Percentiles rank a stretch among this genome's conserved stretches.
Conservation (phyloP, 2,797 vertebrate genomes). For the Oophaga sylvatica region DNA sequence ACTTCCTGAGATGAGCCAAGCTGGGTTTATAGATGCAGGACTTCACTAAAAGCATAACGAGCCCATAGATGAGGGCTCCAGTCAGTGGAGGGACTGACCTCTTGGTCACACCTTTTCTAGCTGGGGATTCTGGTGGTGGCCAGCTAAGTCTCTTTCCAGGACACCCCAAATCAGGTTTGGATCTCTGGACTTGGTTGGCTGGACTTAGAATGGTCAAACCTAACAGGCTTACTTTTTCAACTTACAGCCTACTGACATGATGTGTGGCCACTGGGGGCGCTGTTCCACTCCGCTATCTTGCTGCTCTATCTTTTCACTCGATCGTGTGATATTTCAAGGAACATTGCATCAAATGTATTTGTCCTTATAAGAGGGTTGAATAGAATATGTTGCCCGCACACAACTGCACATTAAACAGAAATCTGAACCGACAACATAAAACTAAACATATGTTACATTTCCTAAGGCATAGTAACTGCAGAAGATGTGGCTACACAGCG, state of each 20-base stretch:
- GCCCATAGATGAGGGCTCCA: no score
- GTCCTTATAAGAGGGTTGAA: neutral
- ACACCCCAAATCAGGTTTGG: no score
- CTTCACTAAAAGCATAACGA: no score
- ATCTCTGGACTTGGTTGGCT: no score
- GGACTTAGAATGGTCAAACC: no score
- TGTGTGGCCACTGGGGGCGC: constrained; percentile 17
- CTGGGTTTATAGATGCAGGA: no score
- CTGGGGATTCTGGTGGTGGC: no score
- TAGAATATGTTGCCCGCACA: constrained; percentile 3
- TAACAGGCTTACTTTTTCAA: neutral
- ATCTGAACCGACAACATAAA: constrained; percentile 12
- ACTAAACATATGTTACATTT: constrained; percentile 12
- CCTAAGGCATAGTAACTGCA: neutral
- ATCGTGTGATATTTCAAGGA: neutral
- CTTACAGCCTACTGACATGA: neutral
- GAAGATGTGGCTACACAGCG: neutral
- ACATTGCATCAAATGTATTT: constrained; percentile 9
- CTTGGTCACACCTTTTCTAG: no score
- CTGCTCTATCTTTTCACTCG: neutral
- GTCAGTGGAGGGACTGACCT: no score
- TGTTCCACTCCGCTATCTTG: neutral
- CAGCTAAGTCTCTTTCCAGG: no score
- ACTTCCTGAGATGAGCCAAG: no score
- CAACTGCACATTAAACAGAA: constrained; percentile 9